Conservation (phyloP, 2,113 vertebrate genomes). For the Gyps fulvus region DNA sequence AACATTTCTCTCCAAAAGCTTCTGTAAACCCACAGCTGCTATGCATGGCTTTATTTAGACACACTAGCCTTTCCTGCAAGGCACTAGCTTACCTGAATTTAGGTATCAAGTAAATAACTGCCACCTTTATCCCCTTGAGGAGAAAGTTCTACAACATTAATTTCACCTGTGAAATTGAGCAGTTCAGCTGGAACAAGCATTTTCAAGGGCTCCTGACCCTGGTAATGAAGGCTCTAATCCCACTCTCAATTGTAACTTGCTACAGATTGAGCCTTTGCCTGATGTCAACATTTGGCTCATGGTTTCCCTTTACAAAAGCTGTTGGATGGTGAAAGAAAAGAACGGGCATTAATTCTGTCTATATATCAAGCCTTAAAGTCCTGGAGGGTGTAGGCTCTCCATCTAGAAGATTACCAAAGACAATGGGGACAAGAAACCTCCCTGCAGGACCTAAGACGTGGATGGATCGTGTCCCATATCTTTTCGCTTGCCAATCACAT, state of each 20-base stretch:
- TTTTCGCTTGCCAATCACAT: not conserved
- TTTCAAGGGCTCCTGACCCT: not conserved
- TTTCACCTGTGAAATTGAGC: not conserved
- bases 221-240: not conserved
- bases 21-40: fast-evolving
- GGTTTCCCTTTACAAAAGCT: not conserved
- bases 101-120: not conserved
- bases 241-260: not conserved
- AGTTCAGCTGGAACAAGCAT: not conserved
- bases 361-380: not conserved
- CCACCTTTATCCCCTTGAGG: not conserved
- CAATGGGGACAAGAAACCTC: not conserved
- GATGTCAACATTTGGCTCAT: not conserved
- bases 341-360: not conserved
- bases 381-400: not conserved
- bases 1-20: not conserved
- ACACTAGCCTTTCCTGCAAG: not conserved
- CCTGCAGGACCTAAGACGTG: not conserved
- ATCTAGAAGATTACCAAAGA: not conserved
- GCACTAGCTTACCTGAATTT: not conserved
- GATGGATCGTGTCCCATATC: not conserved
- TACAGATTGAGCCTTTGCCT: not conserved
- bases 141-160: not conserved
- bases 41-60: not conserved
- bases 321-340: not conserved